Percentiles rank a stretch among this genome's conserved stretches.
Evolutionary conservation across 2,888 invertebrate species (phyloP).

Genomic region (Sympetrum striolatum): DNA sequence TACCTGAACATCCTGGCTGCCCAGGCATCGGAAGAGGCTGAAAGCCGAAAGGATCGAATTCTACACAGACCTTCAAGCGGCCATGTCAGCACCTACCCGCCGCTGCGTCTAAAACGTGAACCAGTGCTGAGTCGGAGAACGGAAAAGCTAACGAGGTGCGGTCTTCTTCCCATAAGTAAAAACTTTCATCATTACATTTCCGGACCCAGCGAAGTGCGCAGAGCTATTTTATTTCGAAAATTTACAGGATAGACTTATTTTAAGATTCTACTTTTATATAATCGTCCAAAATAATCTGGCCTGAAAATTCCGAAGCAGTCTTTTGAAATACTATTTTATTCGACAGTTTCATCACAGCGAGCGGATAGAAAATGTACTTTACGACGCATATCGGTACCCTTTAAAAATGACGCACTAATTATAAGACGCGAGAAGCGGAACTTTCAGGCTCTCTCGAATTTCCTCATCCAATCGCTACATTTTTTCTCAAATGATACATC

Average conservation of each 20-base stretch:
- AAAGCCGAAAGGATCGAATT: conserved; percentile 44
- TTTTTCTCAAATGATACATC: not conserved
- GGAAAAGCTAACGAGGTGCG: conserved; percentile 44
- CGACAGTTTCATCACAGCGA: not conserved
- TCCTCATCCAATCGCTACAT: not conserved
- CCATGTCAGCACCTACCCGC: conserved; percentile 45
- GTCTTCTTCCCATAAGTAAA: conserved; percentile 36
- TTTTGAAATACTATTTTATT: not conserved
- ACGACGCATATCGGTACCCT: not conserved
- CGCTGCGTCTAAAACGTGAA: conserved; percentile 45
- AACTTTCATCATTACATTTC: conserved; percentile 43
- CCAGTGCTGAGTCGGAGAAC: conserved; percentile 41
- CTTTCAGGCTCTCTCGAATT: not conserved
- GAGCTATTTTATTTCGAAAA: not conserved
- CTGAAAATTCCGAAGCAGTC: not conserved
- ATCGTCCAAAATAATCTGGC: no score
- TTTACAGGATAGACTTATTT: not conserved
- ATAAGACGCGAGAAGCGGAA: not conserved
- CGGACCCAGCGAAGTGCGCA: conserved; percentile 13
- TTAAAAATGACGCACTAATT: not conserved
- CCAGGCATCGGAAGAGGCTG: conserved; percentile 44
- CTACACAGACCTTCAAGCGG: conserved; percentile 37
- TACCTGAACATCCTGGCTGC: conserved; percentile 42
- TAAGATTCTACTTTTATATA: not conserved
- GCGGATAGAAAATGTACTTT: not conserved